These are phyloP conservation scores for Scytalopus superciliaris DNA, from an alignment of 2,113 vertebrate genomes.

Conservation along the genomic window DNA sequence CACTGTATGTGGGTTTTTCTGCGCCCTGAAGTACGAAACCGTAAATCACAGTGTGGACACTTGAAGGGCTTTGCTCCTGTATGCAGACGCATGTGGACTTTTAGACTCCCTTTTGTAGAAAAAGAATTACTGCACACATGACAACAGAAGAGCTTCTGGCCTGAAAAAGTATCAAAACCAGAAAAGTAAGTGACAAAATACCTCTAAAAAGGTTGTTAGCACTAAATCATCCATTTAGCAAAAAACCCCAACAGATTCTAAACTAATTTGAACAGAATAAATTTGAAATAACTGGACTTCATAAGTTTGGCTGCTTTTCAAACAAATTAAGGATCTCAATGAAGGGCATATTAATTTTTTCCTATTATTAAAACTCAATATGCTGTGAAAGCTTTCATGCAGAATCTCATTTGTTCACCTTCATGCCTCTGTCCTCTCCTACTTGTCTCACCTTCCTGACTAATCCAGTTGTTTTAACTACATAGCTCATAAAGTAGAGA, in stretches of 20 bases:
- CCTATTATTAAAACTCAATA: background rate
- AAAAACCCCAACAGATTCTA: background rate
- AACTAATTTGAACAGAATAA: background rate
- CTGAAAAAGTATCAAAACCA: constrained; percentile 64
- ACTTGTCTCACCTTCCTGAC: background rate
- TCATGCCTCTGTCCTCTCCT: background rate
- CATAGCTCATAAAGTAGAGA: background rate
- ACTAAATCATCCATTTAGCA: background rate
- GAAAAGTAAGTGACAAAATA: background rate
- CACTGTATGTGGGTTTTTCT: constrained; percentile 98
- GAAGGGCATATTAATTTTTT: background rate
- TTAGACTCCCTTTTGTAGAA: constrained; percentile 98
- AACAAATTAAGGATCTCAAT: background rate
- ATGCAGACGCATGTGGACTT: constrained; percentile 98
- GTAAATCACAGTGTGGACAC: constrained; percentile 93
- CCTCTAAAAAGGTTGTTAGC: background rate
- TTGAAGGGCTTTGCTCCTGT: constrained; percentile 98
- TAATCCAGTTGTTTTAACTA: background rate
- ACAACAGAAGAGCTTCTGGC: constrained; percentile 96
- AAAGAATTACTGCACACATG: constrained; percentile 98
- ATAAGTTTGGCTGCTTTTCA: background rate
- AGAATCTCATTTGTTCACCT: background rate
- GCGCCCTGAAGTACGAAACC: constrained; percentile 95
- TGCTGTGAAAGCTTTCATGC: background rate
- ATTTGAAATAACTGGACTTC: background rate